These are phyloP conservation scores for Temnopleurus reevesii DNA, from an alignment of 53 echinoderm and acorn worm species.

Conservation along the genomic window DNA sequence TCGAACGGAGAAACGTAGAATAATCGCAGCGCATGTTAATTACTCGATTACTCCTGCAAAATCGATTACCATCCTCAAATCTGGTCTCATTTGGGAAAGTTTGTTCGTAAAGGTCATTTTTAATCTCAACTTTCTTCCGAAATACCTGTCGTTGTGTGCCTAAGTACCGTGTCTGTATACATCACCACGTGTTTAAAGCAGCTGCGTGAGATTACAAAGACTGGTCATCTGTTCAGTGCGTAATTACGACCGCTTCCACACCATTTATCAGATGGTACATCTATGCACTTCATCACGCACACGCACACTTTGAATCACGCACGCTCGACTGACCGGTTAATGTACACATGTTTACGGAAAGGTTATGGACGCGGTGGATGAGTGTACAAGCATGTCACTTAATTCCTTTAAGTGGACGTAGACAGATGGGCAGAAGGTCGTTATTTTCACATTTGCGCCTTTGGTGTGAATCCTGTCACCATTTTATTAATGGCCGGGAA, in stretches of 20 bases:
- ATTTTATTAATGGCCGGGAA: not conserved
- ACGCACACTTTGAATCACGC: slow-evolving; percentile 13
- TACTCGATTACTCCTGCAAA: slow-evolving; percentile 24
- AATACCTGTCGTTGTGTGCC: not conserved
- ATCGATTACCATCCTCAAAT: not conserved
- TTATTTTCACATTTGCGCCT: not conserved
- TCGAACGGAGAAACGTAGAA: not conserved
- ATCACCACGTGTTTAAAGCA: slow-evolving; percentile 2
- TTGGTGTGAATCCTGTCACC: not conserved
- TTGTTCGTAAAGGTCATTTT: slow-evolving; percentile 3
- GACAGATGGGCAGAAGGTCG: not conserved
- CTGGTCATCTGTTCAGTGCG: slow-evolving; percentile 41
- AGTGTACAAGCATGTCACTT: not conserved
- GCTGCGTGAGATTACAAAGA: not conserved
- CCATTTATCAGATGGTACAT: not conserved
- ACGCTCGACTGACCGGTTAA: not conserved
- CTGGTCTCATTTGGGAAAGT: not conserved
- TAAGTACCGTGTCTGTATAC: not conserved
- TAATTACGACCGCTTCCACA: slow-evolving; percentile 12
- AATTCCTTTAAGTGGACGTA: not conserved
- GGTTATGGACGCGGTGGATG: not conserved
- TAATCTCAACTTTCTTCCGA: not conserved
- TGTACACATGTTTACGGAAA: not conserved
- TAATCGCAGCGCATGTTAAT: not conserved
- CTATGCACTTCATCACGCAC: not conserved